Evolutionary conservation across 2,113 vertebrate species (phyloP).

Genomic region (Himantopus leucocephalus): DNA sequence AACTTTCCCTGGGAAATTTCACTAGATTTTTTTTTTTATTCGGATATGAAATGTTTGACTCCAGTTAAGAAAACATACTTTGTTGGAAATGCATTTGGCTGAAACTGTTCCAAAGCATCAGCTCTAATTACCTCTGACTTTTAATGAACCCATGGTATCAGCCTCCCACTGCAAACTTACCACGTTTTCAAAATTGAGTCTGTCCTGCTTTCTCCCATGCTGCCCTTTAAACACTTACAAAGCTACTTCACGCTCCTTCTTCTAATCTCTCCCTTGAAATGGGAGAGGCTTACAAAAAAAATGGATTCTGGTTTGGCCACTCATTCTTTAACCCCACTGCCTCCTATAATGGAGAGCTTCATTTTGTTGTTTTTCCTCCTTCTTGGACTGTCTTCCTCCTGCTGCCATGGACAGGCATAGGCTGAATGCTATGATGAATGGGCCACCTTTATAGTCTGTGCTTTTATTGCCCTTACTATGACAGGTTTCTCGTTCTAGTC

Average conservation of each 20-base stretch:
- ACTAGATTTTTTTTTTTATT: background rate
- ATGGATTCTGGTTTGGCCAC: background rate
- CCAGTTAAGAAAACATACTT: conserved; percentile 35
- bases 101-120: conserved; percentile 7
- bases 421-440: background rate
- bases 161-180: background rate
- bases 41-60: background rate
- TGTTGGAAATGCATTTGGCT: conserved; percentile 1
- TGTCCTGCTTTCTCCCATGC: background rate
- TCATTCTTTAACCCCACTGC: background rate
- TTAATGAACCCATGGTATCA: background rate
- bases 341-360: background rate
- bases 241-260: background rate
- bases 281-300: background rate
- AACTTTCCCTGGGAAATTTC: conserved; percentile 4
- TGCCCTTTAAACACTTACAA: background rate
- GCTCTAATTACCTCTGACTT: background rate
- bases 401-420: background rate
- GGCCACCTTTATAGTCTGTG: background rate
- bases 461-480: background rate
- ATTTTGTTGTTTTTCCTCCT: background rate
- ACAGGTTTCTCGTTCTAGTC: background rate
- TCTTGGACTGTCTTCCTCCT: background rate
- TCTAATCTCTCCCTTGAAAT: background rate
- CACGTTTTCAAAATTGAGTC: background rate